A percentile compares a stretch with the other conserved stretches of the same genome.
phyloP scores from a whole-genome alignment of 2,797 vertebrate species.

The Parambassis ranga region DNA sequence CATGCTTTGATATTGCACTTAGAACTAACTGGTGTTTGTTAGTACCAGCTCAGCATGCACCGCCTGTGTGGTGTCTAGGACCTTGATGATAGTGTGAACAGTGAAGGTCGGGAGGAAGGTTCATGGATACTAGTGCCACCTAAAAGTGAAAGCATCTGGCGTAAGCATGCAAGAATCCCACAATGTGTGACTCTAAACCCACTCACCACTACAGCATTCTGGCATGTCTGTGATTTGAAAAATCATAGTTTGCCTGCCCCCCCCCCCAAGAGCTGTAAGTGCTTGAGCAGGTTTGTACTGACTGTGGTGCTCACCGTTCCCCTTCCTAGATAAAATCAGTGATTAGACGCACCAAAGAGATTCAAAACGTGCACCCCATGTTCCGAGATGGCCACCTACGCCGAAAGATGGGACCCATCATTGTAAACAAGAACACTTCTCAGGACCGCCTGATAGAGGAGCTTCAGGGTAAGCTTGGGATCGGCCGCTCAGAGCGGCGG shows the following conservation, averaged over 20 bases:
- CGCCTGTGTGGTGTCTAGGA: constrained; percentile 6
- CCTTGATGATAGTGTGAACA: background rate
- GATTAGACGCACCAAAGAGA: constrained; percentile 95
- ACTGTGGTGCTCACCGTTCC: constrained; percentile 35
- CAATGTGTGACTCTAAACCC: constrained; percentile 40
- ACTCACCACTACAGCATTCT: constrained; percentile 57
- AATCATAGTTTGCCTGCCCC: constrained; percentile 14
- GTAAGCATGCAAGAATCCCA: constrained; percentile 29
- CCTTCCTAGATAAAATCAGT: constrained; percentile 89
- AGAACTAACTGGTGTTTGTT: constrained; percentile 8
- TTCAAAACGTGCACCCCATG: constrained; percentile 92
- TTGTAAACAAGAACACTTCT: constrained; percentile 89
- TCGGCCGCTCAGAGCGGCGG: constrained; percentile 80
- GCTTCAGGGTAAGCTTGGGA: constrained; percentile 91
- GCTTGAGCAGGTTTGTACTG: constrained; percentile 4
- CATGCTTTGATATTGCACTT: constrained; percentile 1
- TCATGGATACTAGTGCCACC: background rate
- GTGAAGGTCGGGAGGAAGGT: background rate
- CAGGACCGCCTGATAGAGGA: constrained; percentile 94
- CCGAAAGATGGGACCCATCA: constrained; percentile 88
- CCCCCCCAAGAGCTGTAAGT: constrained; percentile 6
- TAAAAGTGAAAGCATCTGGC: too few relatives aligned
- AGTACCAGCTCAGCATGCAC: background rate
- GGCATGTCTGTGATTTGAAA: background rate
- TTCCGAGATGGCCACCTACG: constrained; percentile 86